phyloP scores from a whole-genome alignment of 2,113 vertebrate species.

The Macroglossus sobrinus region DNA sequence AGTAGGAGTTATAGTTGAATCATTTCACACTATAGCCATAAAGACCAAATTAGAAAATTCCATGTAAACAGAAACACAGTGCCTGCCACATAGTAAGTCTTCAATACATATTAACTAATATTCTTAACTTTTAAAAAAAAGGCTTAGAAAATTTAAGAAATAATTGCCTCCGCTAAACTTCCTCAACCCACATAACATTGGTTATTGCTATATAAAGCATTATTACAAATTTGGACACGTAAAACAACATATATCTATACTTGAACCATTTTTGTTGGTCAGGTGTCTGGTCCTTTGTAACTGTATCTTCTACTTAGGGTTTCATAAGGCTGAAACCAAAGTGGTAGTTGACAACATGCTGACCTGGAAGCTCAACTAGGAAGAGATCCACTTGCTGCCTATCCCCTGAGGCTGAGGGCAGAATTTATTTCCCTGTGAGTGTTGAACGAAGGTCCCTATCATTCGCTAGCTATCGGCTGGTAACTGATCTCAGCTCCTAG shows the following conservation, averaged over 20 bases:
- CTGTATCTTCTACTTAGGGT: not conserved
- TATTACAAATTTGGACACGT: not conserved
- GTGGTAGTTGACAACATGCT: not conserved
- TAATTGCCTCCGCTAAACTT: not conserved
- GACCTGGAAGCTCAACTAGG: not conserved
- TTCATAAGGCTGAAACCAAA: not conserved
- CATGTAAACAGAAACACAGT: not conserved
- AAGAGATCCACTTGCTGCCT: too few species aligned
- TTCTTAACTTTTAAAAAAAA: not conserved
- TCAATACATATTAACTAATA: not conserved
- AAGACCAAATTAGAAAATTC: not conserved
- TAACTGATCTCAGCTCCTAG: not conserved
- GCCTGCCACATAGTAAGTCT: rapidly evolving
- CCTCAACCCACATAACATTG: not conserved
- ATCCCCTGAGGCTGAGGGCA: rapidly evolving
- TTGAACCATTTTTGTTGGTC: not conserved
- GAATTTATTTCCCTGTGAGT: not conserved
- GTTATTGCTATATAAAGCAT: not conserved
- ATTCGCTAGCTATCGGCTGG: not conserved
- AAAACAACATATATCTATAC: not conserved
- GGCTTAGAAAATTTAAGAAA: not conserved
- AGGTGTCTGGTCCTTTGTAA: not conserved
- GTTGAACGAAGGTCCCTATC: not conserved
- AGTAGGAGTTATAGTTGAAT: not conserved
- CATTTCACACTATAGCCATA: not conserved